Conservation (phyloP, 2,797 vertebrate genomes). For the Florisuga fusca region DNA sequence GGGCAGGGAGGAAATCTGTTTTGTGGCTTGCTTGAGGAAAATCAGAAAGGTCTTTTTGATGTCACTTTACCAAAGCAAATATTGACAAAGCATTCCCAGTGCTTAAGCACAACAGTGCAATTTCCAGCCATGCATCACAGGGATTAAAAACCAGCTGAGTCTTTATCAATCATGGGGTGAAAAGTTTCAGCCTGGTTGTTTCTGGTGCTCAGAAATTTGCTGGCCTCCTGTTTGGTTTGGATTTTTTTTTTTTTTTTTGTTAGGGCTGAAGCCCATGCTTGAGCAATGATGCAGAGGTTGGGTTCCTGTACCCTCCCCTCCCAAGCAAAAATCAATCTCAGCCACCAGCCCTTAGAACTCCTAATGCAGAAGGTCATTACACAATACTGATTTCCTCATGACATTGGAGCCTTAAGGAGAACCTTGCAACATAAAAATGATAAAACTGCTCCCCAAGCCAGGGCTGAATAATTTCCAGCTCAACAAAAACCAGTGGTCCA, state of each 20-base stretch:
- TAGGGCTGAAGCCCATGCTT: background rate
- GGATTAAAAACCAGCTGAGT: background rate
- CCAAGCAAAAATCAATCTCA: slow-evolving; percentile 8
- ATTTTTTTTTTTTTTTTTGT: background rate
- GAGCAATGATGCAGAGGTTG: background rate
- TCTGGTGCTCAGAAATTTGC: background rate
- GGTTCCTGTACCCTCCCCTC: background rate
- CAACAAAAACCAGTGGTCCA: background rate
- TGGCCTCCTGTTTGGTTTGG: background rate
- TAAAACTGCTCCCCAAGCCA: background rate
- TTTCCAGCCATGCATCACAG: background rate
- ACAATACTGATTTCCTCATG: background rate
- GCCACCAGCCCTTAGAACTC: background rate
- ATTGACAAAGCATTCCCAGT: background rate
- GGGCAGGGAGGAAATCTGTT: background rate
- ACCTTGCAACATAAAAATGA: background rate
- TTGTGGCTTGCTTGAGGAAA: background rate
- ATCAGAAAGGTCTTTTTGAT: background rate
- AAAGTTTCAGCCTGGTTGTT: background rate
- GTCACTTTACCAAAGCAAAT: background rate
- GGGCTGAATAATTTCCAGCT: background rate
- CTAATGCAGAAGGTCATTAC: slow-evolving; percentile 19
- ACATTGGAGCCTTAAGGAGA: background rate
- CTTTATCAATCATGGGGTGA: background rate
- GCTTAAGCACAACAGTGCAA: background rate